Evolutionary conservation across 2,888 invertebrate species (phyloP), one percentile per base, ranked within the genome.

Genomic region (Ophion ventricosus): DNA sequence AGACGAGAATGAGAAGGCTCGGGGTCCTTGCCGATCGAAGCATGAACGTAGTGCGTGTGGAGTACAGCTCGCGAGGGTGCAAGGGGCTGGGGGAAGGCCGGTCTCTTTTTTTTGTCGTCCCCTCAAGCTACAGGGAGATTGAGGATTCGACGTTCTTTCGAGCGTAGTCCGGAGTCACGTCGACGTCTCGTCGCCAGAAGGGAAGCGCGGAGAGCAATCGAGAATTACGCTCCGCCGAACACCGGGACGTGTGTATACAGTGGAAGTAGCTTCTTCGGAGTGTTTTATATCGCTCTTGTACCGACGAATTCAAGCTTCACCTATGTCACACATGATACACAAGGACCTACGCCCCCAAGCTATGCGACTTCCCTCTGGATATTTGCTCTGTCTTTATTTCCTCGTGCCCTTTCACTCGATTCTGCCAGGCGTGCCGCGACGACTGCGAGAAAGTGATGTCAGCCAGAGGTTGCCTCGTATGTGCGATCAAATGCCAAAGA

Each of bases 181-280:
- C 54, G 75, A 20, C 70, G 64, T n/a, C 35, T 61, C 49, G 49
- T 57, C 59, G 67, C 77, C 67, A 40, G 67, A 67, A 67, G 64
- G 66, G 67, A 35, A 76, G 66, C 49, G 54, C 54, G 40, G 26
- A 66, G 54, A 72, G 66, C 66, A 72, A 67, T 79, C 72, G 75
- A 73, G 75, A 82, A 79, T 84, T 78, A 84, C 79, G 82, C 79
- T 82, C 70, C 75, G 69, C 14, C 72, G 76, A 79, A 76, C 67
- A 67, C 35, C 64, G 20, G 49, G 72, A 20, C 43, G 43, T 20
- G 59, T 54, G 43, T n/a, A 43, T 43, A 35, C 49, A 70, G 26
- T 77, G 17, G 49, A 67, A 66, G 67, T 74, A 63, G 54, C 72
- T 57, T 67, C 64, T 80, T n/a, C 61, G 63, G 20, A 59, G 61